A percentile compares a stretch with the other conserved stretches of the same genome.
Evolutionary conservation across 2,113 vertebrate genomes (phyloP).

Genomic region (Dolichallabes microphthalmus): DNA sequence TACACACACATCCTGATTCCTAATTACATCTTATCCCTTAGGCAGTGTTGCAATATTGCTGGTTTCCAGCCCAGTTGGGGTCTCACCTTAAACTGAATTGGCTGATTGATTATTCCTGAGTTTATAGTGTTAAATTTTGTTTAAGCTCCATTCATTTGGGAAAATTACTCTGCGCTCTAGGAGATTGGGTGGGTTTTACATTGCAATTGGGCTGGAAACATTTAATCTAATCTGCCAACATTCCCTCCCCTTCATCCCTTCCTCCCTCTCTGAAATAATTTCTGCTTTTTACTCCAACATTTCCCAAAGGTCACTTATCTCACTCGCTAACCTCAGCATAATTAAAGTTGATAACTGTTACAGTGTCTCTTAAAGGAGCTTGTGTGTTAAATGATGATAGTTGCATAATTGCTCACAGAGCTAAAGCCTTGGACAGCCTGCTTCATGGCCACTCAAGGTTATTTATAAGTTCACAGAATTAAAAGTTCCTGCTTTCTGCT

Average conservation of each 20-base stretch:
- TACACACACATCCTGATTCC: slow-evolving; percentile 30
- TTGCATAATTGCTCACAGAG: slow-evolving; percentile 9
- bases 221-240: slow-evolving; percentile 17
- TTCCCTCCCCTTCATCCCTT: slow-evolving; percentile 6
- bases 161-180: not conserved
- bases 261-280: not conserved
- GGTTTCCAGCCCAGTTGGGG: not conserved
- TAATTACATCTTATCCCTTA: not conserved
- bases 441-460: not conserved
- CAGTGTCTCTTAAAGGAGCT: slow-evolving; percentile 9
- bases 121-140: not conserved
- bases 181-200: not conserved
- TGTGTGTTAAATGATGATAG: not conserved
- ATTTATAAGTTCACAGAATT: not conserved
- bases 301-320: slow-evolving; percentile 9
- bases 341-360: slow-evolving; percentile 19
- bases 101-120: not conserved
- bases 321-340: not conserved
- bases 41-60: not conserved
- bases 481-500: not conserved
- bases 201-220: slow-evolving; percentile 1
- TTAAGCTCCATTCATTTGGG: slow-evolving; percentile 15
- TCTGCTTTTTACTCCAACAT: not conserved
- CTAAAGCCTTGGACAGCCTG: not conserved
- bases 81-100: not conserved